Percentiles rank a stretch among this genome's conserved stretches.
phyloP scores from a whole-genome alignment of 2,113 vertebrate species.

The Anarrhichthys ocellatus region DNA sequence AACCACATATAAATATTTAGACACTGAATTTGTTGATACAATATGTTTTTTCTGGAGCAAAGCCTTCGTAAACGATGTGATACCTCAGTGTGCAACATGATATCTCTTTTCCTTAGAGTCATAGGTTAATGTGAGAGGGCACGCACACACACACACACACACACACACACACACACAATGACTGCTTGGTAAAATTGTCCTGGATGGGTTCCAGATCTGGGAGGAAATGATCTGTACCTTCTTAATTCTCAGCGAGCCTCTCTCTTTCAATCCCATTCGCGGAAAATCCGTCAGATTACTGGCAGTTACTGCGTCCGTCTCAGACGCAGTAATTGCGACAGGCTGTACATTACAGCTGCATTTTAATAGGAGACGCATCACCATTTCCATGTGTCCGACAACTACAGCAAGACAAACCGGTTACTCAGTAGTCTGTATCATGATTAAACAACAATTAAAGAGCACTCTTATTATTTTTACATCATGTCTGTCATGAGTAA shows the following conservation, averaged over 20 bases:
- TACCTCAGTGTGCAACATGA: neutral
- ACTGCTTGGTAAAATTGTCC: conserved; percentile 34
- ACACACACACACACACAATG: conserved; percentile 4
- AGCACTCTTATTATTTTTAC: neutral
- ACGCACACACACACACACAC: conserved; percentile 19
- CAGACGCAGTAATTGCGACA: conserved; percentile 44
- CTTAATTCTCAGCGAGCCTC: conserved; percentile 19
- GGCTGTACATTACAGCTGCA: conserved; percentile 1
- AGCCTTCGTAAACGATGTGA: neutral
- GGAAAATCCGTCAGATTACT: conserved; percentile 51
- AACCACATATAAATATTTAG: neutral
- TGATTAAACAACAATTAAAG: conserved; percentile 8
- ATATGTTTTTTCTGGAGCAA: neutral
- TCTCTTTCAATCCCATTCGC: conserved; percentile 51
- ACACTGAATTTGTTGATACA: neutral
- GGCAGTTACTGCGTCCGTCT: conserved; percentile 2
- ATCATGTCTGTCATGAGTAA: conserved; percentile 28
- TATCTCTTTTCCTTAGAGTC: neutral
- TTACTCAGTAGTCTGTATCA: neutral
- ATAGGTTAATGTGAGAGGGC: conserved; percentile 4
- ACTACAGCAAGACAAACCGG: neutral
- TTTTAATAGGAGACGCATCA: conserved; percentile 33
- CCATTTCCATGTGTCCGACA: conserved; percentile 48
- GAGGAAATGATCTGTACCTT: conserved; percentile 48
- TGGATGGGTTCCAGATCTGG: conserved; percentile 68